Evolutionary conservation across 2,888 invertebrate species (phyloP).

Genomic region (Xestia xanthographa): DNA sequence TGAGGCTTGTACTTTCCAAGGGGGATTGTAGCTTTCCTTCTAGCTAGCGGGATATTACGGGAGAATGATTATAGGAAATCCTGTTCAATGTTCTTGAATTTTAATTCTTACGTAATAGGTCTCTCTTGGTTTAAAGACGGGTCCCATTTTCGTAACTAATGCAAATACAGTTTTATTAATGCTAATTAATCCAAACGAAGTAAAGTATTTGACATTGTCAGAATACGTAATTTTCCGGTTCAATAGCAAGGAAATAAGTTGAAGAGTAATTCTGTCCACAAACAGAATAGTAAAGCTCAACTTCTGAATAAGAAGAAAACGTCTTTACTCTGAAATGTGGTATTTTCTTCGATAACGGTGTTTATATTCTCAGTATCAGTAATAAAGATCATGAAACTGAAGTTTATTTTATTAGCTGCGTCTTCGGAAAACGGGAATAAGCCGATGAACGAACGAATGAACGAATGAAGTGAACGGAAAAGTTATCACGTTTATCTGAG

Average conservation of each 20-base stretch:
- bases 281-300: constrained; percentile 35
- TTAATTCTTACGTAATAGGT: neutral
- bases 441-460: constrained; percentile 56
- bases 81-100: neutral
- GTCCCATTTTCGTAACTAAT: constrained; percentile 28
- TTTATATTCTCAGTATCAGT: constrained; percentile 54
- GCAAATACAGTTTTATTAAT: constrained; percentile 48
- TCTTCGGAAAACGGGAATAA: constrained; percentile 66
- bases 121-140: neutral
- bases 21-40: neutral
- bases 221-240: constrained; percentile 56
- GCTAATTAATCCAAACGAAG: constrained; percentile 51
- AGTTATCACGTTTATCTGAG: constrained; percentile 82
- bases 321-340: constrained; percentile 30
- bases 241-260: constrained; percentile 45
- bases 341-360: constrained; percentile 43
- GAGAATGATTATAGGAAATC: neutral
- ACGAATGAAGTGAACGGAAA: constrained; percentile 72
- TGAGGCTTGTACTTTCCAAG: neutral
- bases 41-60: neutral
- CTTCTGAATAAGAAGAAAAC: constrained; percentile 33
- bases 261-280: constrained; percentile 32
- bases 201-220: constrained; percentile 53
- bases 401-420: constrained; percentile 66
- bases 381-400: constrained; percentile 62